Base-by-base conservation (phyloP, 2,888 invertebrate species). In the Xanthia icteritia region DNA sequence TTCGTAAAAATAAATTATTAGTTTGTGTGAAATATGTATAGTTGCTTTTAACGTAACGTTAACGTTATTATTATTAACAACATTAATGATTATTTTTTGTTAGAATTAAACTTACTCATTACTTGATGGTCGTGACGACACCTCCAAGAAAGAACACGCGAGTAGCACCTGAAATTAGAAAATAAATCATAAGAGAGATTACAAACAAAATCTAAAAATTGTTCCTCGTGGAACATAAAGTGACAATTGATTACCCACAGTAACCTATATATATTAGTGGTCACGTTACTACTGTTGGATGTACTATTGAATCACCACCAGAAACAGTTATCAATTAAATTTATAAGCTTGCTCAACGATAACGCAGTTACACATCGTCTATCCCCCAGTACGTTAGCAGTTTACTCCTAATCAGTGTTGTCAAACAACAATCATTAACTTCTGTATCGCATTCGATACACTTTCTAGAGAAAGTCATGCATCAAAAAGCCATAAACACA, bases 151-250 rank as follows among this genome's bases (percentile, higher is more conserved):
- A 51, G 88, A 89, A 78, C 90, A 91, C 5, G 91, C 88, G 13
- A 92, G 64, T 89, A 95, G 87, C 85, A 95, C 71, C 96, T 96
- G 94, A 70, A 95, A 95, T 76, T 5, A 61, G 65, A 83, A 68
- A 74, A 74, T 17, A 39, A 74, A 39, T 42, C 13, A 42, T 76
- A 27, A 48, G 15, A 58, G 13, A 31, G 0, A 1, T 63, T 42
- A 42, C 15, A 48, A 17, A 71, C 1, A 17, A 8, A 36, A 56
- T n/a, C 6, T 2, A n/a, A 36, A 31, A 5, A 23, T 39, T 39
- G 5, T n/a, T 20, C 17, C 17, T 36, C 27, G n/a, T 42, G 17
- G 3, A 36, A 66, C 11, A 48, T 17, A 36, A 27, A 27, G 17
- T 39, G 27, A n/a, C 11, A 27, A 23, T 20, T 23, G 4, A 48